phyloP scores from a whole-genome alignment of 2,797 vertebrate genomes.

The Coccyzus lansbergi region DNA sequence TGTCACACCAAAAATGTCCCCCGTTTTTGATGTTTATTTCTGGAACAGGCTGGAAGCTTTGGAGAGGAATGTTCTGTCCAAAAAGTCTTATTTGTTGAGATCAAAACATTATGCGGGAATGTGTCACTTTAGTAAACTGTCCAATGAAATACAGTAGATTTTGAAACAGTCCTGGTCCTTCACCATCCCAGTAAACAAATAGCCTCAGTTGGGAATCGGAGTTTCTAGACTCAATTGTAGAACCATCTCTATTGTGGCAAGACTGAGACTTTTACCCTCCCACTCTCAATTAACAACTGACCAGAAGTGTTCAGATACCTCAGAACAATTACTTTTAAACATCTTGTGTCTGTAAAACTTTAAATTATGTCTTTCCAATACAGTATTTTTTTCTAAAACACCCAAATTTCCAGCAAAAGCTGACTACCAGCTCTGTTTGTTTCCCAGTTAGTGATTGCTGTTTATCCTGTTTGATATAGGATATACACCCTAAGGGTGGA shows the following conservation, averaged over 20 bases:
- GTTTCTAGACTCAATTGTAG: neutral
- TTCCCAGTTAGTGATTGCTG: neutral
- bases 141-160: neutral
- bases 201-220: neutral
- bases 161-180: neutral
- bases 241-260: neutral
- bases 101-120: constrained; percentile 18
- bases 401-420: neutral
- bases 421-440: neutral
- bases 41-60: constrained; percentile 25
- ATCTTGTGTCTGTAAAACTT: neutral
- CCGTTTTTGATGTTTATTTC: constrained; percentile 51
- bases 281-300: neutral
- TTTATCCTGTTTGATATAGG: neutral
- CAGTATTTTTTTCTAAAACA: neutral
- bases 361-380: neutral
- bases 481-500: neutral
- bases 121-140: constrained; percentile 10
- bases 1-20: neutral
- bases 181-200: constrained; percentile 22
- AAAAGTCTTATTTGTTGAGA: constrained; percentile 33
- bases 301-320: neutral
- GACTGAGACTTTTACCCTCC: neutral
- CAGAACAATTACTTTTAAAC: neutral
- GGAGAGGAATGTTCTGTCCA: constrained; percentile 31